Conservation (phyloP, 2,888 invertebrate species). For the Ectemnius lituratus region DNA sequence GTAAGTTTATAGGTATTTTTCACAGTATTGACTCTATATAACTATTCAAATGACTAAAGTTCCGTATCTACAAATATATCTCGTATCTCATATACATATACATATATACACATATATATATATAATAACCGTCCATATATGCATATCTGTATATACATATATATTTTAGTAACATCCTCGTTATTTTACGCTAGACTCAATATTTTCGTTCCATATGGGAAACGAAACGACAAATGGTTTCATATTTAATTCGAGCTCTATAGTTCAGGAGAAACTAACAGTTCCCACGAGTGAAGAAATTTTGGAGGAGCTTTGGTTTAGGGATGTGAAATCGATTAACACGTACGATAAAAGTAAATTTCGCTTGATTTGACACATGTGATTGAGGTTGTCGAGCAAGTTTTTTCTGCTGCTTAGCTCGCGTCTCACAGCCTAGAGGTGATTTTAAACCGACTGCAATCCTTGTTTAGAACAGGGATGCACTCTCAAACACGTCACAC, state of each 20-base stretch:
- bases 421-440: conserved; percentile 77
- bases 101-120: conserved; percentile 43
- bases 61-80: conserved; percentile 75
- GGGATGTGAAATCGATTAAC: conserved; percentile 44
- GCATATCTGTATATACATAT: conserved; percentile 52
- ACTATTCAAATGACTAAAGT: conserved; percentile 74
- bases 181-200: conserved; percentile 28
- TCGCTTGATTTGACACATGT: conserved; percentile 76
- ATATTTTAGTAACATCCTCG: conserved; percentile 47
- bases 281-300: conserved; percentile 44
- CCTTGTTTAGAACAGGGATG: conserved; percentile 61
- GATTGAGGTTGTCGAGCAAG: conserved; percentile 76
- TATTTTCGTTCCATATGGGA: conserved; percentile 39
- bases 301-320: conserved; percentile 34
- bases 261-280: conserved; percentile 36
- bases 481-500: conserved; percentile 47
- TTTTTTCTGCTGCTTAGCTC: conserved; percentile 73
- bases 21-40: conserved; percentile 76
- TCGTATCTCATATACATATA: conserved; percentile 57
- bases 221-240: conserved; percentile 40
- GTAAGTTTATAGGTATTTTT: conserved; percentile 71
- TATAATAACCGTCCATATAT: conserved; percentile 29
- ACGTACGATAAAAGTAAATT: conserved; percentile 69
- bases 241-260: conserved; percentile 35
- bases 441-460: conserved; percentile 58